Base-by-base conservation (phyloP, 1,140 invertebrate genomes). In the Rhyzopertha dominica region DNA sequence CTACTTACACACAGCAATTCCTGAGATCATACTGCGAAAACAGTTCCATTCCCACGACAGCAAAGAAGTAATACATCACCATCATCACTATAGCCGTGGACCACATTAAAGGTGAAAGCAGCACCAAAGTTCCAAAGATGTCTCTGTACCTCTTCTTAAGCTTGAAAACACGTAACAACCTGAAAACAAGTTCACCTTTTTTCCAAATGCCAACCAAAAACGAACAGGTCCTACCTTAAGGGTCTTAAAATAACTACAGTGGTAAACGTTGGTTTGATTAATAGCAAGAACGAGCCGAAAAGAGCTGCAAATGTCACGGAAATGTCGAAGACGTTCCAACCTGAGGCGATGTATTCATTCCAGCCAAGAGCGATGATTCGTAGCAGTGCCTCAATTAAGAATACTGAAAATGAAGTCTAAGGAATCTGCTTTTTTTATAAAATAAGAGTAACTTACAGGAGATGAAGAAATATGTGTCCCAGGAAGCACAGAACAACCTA, bases 21-120 rank as follows among this genome's bases (percentile, higher is more conserved):
- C 72, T 77, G 61, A 93, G 55, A 57, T 88, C 77, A 56, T 82
- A 80, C 4, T 77, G 73, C 5, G 85, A 75, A 66, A 93, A 92
- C 9, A 91, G 66, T 68, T 93, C 90, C 88, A 95, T 93, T 40
- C 88, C 90, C 60, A 94, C 81, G 43, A 95, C 89, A 2, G 87
- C 86, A 71, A 90, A 93, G 69, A 90, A 90, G 65, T 92, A 95
- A 66, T 92, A 93, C 56, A 92, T 77, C 48, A 93, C 79, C 7
- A 92, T 70, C 74, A 93, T 88, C 1, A 90, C 86, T 39, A 90
- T 78, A 18, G 81, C 81, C 1, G 87, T 82, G 4, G 81, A 85
- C 31, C 82, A 87, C 74, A 84, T 79, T 3, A 87, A 69, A 12
- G 85, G 85, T 3, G 82, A 78, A 14, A 91, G 69, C 46, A 94